phyloP scores from a whole-genome alignment of 2,888 invertebrate species.

The Halictus quadricinctus region DNA sequence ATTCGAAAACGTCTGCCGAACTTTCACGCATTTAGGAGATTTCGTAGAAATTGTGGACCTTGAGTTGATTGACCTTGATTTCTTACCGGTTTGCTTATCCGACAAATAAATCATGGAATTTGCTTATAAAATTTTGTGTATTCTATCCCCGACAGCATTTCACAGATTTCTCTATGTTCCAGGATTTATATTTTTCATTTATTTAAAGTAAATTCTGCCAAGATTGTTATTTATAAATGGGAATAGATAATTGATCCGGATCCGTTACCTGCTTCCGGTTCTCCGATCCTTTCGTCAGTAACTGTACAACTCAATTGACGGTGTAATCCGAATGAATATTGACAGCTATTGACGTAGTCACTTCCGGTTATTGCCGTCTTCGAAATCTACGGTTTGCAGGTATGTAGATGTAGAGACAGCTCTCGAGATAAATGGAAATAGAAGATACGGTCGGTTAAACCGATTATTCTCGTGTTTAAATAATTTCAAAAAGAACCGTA shows the following conservation, averaged over 20 bases:
- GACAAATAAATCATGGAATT: background rate
- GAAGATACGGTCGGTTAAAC: background rate
- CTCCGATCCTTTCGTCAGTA: background rate
- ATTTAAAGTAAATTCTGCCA: background rate
- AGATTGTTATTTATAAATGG: background rate
- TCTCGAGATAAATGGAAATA: background rate
- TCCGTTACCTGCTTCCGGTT: background rate
- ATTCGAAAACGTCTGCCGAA: background rate
- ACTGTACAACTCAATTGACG: background rate
- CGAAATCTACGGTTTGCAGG: background rate
- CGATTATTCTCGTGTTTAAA: background rate
- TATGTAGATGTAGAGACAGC: background rate
- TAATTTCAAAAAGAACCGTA: background rate
- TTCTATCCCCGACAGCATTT: background rate
- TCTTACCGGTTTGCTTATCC: background rate
- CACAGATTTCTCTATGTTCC: background rate
- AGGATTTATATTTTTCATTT: background rate
- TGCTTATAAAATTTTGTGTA: background rate
- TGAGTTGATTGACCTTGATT: too few relatives aligned
- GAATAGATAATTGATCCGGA: background rate
- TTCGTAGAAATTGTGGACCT: too few relatives aligned
- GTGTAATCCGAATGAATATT: background rate
- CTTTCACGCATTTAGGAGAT: background rate
- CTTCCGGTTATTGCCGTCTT: background rate
- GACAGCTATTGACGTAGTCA: background rate